A percentile compares a stretch with the other conserved stretches of the same genome.
Conservation (phyloP, 2,113 vertebrate genomes). For the Prinia subflava region DNA sequence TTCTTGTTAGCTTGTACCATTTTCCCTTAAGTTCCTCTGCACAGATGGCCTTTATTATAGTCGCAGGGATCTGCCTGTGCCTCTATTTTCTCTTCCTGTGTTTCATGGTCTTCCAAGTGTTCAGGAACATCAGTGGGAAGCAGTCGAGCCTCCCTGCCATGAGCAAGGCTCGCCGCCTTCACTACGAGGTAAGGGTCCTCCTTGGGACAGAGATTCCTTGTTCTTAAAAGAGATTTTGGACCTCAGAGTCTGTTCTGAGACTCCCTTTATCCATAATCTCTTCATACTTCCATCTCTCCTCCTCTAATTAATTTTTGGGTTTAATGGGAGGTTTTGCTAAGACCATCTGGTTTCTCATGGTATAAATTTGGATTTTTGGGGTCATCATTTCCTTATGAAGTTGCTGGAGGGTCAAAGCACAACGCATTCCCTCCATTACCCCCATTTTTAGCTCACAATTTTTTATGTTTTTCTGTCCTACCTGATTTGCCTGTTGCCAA, state of each 20-base stretch:
- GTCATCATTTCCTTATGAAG: background rate
- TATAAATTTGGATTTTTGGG: background rate
- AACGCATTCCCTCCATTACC: background rate
- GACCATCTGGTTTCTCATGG: background rate
- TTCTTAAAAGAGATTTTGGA: background rate
- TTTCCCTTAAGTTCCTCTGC: slow-evolving; percentile 36
- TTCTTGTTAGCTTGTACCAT: background rate
- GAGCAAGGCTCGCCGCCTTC: slow-evolving; percentile 91
- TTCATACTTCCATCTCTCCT: background rate
- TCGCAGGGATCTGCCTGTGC: slow-evolving; percentile 94
- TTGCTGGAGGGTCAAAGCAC: background rate
- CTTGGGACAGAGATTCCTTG: background rate
- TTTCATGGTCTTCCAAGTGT: slow-evolving; percentile 98
- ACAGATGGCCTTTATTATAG: slow-evolving; percentile 98
- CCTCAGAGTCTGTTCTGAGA: background rate
- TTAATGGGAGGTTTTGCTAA: background rate
- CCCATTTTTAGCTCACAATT: fast-evolving
- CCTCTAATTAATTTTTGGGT: background rate
- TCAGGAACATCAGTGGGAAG: slow-evolving; percentile 95
- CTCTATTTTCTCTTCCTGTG: slow-evolving; percentile 98
- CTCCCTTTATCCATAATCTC: background rate
- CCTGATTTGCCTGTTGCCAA: background rate
- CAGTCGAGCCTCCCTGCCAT: slow-evolving; percentile 90
- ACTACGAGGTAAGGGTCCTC: slow-evolving; percentile 81
- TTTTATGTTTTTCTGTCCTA: background rate